Conservation (phyloP, 2,797 vertebrate genomes). For the Pitangus sulphuratus region DNA sequence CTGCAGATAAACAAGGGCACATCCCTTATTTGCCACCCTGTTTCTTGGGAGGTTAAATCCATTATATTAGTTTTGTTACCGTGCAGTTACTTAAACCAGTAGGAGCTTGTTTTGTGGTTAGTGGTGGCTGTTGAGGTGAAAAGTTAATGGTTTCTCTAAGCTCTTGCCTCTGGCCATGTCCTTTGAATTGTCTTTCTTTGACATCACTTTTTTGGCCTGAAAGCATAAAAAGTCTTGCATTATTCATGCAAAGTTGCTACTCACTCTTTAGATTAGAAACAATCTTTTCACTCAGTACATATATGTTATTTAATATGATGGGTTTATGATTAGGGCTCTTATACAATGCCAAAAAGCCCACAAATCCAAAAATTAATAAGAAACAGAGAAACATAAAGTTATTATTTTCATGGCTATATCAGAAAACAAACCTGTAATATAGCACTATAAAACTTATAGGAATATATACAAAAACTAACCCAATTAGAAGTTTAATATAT, state of each 20-base stretch:
- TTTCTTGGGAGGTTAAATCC: neutral
- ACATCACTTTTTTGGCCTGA: neutral
- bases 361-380: neutral
- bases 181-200: neutral
- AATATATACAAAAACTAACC: neutral
- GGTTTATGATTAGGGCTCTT: neutral
- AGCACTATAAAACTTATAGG: neutral
- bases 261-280: neutral
- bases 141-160: neutral
- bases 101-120: neutral
- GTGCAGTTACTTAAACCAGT: neutral
- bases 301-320: neutral
- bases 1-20: neutral
- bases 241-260: neutral
- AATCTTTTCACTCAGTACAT: neutral
- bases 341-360: neutral
- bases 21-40: neutral
- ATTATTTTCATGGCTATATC: neutral
- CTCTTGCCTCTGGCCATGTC: neutral
- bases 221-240: neutral
- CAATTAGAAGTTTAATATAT: neutral
- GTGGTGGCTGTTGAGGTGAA: neutral
- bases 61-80: neutral
- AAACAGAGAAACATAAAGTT: neutral
- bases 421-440: neutral